These are phyloP conservation scores for Cardiocondyla obscurior DNA, from an alignment of 1,140 invertebrate species.

Conservation along the genomic window DNA sequence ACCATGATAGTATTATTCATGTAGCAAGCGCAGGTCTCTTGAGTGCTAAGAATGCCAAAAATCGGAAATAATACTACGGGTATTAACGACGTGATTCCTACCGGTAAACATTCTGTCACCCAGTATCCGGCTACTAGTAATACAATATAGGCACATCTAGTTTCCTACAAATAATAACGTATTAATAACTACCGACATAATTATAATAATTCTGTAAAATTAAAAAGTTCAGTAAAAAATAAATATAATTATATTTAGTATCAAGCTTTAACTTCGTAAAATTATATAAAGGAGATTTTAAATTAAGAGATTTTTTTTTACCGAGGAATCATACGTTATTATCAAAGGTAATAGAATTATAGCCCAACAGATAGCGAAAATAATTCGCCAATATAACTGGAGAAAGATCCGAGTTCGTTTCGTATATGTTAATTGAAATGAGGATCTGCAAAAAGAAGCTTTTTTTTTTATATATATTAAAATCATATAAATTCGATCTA, in stretches of 20 bases:
- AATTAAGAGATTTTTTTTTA: conserved; percentile 69
- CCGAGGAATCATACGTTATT: conserved; percentile 81
- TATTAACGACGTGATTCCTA: conserved; percentile 92
- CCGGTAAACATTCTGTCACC: conserved; percentile 92
- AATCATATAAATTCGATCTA: background rate
- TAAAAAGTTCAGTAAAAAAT: no score
- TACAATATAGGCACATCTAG: conserved; percentile 90
- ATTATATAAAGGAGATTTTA: background rate
- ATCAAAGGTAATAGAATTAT: conserved; percentile 84
- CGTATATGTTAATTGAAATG: background rate
- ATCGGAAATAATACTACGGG: conserved; percentile 93
- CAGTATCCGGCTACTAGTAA: conserved; percentile 93
- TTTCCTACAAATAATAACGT: conserved; percentile 77
- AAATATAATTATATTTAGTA: background rate
- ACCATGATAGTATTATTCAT: conserved; percentile 95
- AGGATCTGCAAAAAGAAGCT: background rate
- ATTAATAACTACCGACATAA: background rate
- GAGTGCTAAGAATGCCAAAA: conserved; percentile 88
- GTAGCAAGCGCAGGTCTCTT: conserved; percentile 88
- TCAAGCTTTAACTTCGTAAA: background rate
- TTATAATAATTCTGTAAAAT: no score
- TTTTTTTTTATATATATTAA: background rate
- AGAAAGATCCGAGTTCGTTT: conserved; percentile 36
- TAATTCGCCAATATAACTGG: conserved; percentile 84
- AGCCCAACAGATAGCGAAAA: conserved; percentile 85